Evolutionary conservation across 2,113 vertebrate species (phyloP).

Genomic region (Diadophis punctatus): DNA sequence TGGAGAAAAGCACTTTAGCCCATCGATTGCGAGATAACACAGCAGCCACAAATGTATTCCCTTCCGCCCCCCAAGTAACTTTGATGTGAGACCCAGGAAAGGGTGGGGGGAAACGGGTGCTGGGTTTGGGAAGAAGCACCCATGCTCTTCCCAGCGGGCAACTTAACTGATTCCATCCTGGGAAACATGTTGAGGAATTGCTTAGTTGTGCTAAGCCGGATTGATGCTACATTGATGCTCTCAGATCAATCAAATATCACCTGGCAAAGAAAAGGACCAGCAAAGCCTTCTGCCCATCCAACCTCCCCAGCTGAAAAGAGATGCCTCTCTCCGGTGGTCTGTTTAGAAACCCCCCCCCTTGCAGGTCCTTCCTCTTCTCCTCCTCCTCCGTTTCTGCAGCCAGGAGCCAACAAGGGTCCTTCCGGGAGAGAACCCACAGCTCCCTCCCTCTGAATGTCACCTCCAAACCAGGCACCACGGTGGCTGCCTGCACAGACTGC

Average conservation of each 20-base stretch:
- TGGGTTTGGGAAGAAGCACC: background rate
- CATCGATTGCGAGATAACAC: background rate
- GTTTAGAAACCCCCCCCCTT: background rate
- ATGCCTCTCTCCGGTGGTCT: background rate
- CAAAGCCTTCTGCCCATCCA: background rate
- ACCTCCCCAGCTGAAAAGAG: background rate
- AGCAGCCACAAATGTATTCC: background rate
- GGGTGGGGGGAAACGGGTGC: background rate
- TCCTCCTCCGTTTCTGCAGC: background rate
- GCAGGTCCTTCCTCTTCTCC: background rate
- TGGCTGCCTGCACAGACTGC: background rate
- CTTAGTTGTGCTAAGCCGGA: background rate
- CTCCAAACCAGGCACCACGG: background rate
- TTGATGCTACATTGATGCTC: background rate
- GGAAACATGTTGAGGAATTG: background rate
- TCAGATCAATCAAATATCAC: background rate
- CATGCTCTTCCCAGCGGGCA: background rate
- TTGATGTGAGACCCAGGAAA: background rate
- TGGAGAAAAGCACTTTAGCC: background rate
- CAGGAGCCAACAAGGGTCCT: background rate
- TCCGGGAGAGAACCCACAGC: background rate
- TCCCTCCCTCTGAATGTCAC: background rate
- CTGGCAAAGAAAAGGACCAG: background rate
- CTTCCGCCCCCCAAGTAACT: background rate
- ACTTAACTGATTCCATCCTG: background rate